Evolutionary conservation across 2,888 invertebrate species (phyloP).

Genomic region (Synanthedon andrenaeformis): DNA sequence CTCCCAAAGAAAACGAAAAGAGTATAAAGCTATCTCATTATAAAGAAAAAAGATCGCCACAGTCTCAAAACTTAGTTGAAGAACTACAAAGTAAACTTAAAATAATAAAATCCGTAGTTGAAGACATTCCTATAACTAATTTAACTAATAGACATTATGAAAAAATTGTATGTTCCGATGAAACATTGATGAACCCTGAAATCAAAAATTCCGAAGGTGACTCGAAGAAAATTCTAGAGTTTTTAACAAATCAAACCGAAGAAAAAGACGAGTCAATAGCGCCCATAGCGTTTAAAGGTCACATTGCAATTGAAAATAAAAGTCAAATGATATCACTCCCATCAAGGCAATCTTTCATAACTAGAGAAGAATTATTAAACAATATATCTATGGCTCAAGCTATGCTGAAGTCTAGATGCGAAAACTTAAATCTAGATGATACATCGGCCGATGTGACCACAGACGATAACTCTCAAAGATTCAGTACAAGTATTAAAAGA

Average conservation of each 20-base stretch:
- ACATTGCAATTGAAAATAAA: slow-evolving; percentile 14
- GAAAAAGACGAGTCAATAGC: slow-evolving; percentile 6
- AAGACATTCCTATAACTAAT: neutral
- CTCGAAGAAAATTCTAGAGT: slow-evolving; percentile 33
- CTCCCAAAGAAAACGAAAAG: neutral
- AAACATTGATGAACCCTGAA: slow-evolving; percentile 1
- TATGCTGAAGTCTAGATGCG: slow-evolving; percentile 27
- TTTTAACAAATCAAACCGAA: slow-evolving; percentile 42
- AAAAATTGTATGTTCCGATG: slow-evolving; percentile 14
- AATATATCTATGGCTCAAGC: slow-evolving; percentile 48
- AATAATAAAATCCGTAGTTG: slow-evolving; percentile 9
- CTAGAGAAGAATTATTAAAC: slow-evolving; percentile 36
- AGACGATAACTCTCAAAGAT: slow-evolving; percentile 10
- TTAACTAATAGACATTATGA: slow-evolving; percentile 16
- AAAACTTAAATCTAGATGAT: slow-evolving; percentile 24
- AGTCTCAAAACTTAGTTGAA: slow-evolving; percentile 11
- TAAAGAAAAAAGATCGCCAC: neutral
- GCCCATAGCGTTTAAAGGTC: slow-evolving; percentile 6
- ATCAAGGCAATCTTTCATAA: slow-evolving; percentile 31
- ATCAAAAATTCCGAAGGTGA: slow-evolving; percentile 8
- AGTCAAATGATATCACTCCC: slow-evolving; percentile 18
- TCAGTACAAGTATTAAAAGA: slow-evolving; percentile 33
- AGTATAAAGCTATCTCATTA: neutral
- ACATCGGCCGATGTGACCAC: slow-evolving; percentile 10
- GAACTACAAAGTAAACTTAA: slow-evolving; percentile 14